Base-by-base conservation (phyloP, 2,797 vertebrate genomes). In the Micromesistius poutassou region DNA sequence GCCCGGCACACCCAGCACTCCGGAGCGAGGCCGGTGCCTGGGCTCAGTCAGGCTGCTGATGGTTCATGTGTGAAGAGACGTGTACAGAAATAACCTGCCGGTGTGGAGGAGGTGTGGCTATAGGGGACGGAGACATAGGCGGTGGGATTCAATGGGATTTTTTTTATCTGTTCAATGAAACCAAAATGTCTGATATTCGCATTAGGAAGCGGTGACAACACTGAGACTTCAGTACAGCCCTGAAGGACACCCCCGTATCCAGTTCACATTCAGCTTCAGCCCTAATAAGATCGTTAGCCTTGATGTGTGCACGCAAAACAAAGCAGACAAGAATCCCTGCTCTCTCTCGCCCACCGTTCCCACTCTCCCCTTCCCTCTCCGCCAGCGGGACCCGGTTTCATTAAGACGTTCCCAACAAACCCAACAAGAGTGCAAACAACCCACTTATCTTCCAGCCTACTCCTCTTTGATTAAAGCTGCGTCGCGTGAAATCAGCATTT, bases 401-500 rank as follows among this genome's bases (percentile, higher is more conserved):
- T 82, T 35, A 81, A 80, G 42, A 14, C 36, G 25, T 73, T 30
- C 19, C 46, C 38, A 75, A n/a, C 7, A 9, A 28, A 70, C 31
- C 79, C 62, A 70, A 71, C 40, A 73, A 22, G 78, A 76, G 74
- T 70, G 76, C 77, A 72, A 73, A 9, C 0, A 71, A 36, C 13
- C 55, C 72, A 76, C 38, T 77, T 5, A 77, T 83, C 80, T 13
- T 50, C 19, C 14, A 38, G 28, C 82, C 55, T 82, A 84, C 77
- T 84, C 78, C 81, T 79, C 75, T 84, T 35, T 84, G 81, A 93
- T 91, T 93, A 90, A 90, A 93, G 88, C 73, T 73, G 38, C 74
- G 86, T 92, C 86, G 87, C 74, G 84, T 22, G 77, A 86, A 87
- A 81, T 87, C 73, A 74, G 36, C 74, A 87, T 92, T 89, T 89